Evolutionary conservation across 1,140 invertebrate species (phyloP).

Genomic region (Asobara japonica): DNA sequence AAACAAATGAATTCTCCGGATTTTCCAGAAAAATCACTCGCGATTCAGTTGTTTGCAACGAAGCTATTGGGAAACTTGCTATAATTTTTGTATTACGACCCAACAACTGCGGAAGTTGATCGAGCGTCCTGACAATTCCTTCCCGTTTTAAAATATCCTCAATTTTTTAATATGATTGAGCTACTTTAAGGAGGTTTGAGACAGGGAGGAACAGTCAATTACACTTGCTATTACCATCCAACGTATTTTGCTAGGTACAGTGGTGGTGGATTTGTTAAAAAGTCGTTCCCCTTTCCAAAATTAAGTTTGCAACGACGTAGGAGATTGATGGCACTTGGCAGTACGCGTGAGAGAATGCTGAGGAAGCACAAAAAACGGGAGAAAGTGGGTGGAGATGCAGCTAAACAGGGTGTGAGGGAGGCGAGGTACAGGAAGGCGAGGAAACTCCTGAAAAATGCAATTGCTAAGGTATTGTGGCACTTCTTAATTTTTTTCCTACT

Average conservation of each 20-base stretch:
- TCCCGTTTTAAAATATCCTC: not conserved
- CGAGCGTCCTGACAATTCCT: not conserved
- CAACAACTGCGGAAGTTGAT: no score
- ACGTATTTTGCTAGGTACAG: conserved; percentile 57
- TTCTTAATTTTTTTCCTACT: conserved; percentile 28
- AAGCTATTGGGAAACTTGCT: no score
- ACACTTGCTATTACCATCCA: conserved; percentile 10
- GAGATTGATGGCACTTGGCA: conserved; percentile 63
- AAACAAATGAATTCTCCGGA: no score
- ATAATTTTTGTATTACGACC: no score
- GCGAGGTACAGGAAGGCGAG: conserved; percentile 65
- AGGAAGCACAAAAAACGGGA: conserved; percentile 63
- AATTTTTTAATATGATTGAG: not conserved
- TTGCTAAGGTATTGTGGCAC: conserved; percentile 59
- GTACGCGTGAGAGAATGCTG: conserved; percentile 61
- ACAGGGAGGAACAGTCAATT: not conserved
- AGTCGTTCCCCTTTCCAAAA: conserved; percentile 71
- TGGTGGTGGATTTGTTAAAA: conserved; percentile 71
- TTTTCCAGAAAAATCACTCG: no score
- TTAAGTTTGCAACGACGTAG: conserved; percentile 66
- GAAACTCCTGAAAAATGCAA: conserved; percentile 66
- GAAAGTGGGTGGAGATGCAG: conserved; percentile 48
- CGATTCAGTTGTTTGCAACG: no score
- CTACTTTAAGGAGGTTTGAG: not conserved
- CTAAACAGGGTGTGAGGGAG: conserved; percentile 57